Base-by-base conservation (phyloP, 2,888 invertebrate species). In the Drosophila mimica region DNA sequence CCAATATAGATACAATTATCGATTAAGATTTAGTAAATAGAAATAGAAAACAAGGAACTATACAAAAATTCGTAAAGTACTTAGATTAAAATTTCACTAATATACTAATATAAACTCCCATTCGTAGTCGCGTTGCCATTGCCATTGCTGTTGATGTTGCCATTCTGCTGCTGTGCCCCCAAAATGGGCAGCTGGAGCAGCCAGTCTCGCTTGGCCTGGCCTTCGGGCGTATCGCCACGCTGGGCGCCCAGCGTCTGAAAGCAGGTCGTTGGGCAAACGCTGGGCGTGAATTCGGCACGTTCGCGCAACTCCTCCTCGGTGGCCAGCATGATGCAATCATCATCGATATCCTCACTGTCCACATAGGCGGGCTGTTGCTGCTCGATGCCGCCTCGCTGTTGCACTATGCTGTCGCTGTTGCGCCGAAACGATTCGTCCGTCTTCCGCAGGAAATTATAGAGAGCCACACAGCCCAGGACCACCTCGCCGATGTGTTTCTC, bases 361-460 rank as follows among this genome's bases (percentile, higher is more conserved):
- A 79, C 77, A 68, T 81, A 88, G 8, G 88, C 81, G n/a, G 82
- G 61, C 33, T 88, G 83, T 25, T 76, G 88, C 9, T 79, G 82
- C 38, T 89, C 89, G 25, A 72, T 30, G 43, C 76, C 67, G 17
- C 63, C 70, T 2, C 77, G 75, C 25, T 88, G 88, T 49, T 83
- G 83, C 36, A 83, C 83, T 58, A 88, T 89, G 71, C 78, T 83
- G 62, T 92, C 91, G 30, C 92, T 91, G 68, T 88, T 89, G 61
- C 92, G 88, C 31, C 88, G 91, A 70, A 91, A 92, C 13, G 90
- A 84, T 48, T 82, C 82, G 65, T 92, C 91, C 25, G 91, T 91
- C 74, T 92, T 92, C 17, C 92, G 92, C 83, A 92, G 83, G 73
- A 92, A 92, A 80, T 92, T 92, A 60, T 92, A 92, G 9, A 92